phyloP scores from a whole-genome alignment of 2,797 vertebrate genomes.

The Fratercula arctica region DNA sequence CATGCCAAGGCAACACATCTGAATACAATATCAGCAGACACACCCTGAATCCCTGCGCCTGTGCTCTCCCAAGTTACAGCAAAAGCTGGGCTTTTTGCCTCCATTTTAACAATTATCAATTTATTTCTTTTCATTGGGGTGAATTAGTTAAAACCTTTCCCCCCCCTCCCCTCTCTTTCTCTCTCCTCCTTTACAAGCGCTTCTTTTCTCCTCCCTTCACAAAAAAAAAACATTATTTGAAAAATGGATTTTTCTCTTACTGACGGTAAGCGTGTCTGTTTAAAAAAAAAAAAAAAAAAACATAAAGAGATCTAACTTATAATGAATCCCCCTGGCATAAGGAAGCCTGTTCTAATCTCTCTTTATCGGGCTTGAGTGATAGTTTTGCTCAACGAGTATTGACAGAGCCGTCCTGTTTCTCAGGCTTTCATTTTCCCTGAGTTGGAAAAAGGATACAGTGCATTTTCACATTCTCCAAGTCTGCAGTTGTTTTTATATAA shows the following conservation, averaged over 20 bases:
- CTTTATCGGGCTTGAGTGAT: conserved; percentile 76
- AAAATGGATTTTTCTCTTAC: conserved; percentile 54
- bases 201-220: conserved; percentile 5
- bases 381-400: conserved; percentile 73
- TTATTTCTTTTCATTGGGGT: conserved; percentile 1
- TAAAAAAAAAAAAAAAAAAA: conserved; percentile 58
- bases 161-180: background rate
- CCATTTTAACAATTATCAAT: conserved; percentile 54
- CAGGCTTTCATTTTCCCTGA: conserved; percentile 76
- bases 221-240: conserved; percentile 29
- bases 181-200: background rate
- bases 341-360: conserved; percentile 74
- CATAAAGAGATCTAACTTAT: conserved; percentile 68
- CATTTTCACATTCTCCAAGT: conserved; percentile 82
- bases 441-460: conserved; percentile 78
- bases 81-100: conserved; percentile 53
- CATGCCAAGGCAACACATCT: conserved; percentile 82
- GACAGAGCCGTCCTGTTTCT: conserved; percentile 76
- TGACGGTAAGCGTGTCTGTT: conserved; percentile 19
- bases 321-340: conserved; percentile 72
- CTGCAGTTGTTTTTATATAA: conserved; percentile 88
- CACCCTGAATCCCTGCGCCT: conserved; percentile 74
- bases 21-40: conserved; percentile 83
- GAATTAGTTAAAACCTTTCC: background rate
- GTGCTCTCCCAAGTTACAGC: conserved; percentile 67